phyloP scores from a whole-genome alignment of 2,888 invertebrate species.

The Melanostoma scalare region DNA sequence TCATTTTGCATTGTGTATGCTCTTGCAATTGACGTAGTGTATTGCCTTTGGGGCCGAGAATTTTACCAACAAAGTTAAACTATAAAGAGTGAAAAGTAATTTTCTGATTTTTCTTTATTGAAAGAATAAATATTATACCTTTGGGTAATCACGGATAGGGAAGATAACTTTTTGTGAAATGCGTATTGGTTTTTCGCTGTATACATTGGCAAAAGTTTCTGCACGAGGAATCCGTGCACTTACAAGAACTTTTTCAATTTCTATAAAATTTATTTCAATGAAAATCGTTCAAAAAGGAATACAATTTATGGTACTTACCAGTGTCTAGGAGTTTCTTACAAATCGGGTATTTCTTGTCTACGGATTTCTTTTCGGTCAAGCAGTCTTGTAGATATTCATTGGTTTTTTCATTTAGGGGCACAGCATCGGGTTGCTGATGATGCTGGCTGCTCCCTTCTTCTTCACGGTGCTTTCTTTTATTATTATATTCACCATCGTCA shows the following conservation, averaged over 20 bases:
- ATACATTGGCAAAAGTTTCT: conserved; percentile 80
- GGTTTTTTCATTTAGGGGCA: conserved; percentile 87
- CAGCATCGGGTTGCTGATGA: conserved; percentile 76
- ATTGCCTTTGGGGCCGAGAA: conserved; percentile 96
- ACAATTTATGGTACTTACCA: conserved; percentile 83
- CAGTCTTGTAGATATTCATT: conserved; percentile 90
- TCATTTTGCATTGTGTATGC: conserved; percentile 98
- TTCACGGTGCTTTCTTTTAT: conserved; percentile 80
- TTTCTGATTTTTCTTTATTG: neutral
- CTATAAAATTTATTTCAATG: conserved; percentile 64
- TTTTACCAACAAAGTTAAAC: conserved; percentile 98
- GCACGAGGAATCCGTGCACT: conserved; percentile 86
- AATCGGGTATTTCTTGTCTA: conserved; percentile 87
- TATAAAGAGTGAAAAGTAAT: conserved; percentile 81
- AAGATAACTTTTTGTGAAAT: conserved; percentile 81
- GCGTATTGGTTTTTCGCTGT: conserved; percentile 80
- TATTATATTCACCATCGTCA: conserved; percentile 80
- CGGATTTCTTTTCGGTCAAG: conserved; percentile 87
- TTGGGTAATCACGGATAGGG: conserved; percentile 80
- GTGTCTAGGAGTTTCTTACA: conserved; percentile 88
- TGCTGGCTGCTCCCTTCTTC: conserved; percentile 75
- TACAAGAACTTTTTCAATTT: conserved; percentile 89
- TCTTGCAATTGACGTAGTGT: conserved; percentile 95
- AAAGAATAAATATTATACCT: conserved; percentile 52
- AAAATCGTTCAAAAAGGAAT: neutral